Evolutionary conservation across 35 echinoderm and acorn worm species (phyloP).

Genomic region (Patiria miniata): DNA sequence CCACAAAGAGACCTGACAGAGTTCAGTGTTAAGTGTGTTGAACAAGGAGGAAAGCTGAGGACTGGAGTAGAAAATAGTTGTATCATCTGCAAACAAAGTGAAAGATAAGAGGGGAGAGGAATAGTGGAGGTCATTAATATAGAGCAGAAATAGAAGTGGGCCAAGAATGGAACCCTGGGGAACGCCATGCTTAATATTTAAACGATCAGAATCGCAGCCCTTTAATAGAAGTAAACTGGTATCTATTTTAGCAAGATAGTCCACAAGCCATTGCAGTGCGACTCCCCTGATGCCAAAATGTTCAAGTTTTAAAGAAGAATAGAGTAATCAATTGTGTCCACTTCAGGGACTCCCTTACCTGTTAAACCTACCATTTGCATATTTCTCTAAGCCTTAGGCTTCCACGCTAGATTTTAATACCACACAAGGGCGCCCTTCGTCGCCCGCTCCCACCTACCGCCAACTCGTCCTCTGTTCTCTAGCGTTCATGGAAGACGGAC

Average conservation of each 20-base stretch:
- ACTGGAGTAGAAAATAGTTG: neutral
- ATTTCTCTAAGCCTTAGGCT: too few relatives aligned
- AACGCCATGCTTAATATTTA: neutral
- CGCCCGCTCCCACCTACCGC: too few relatives aligned
- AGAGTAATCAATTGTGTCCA: too few relatives aligned
- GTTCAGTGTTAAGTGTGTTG: neutral
- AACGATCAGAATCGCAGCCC: neutral
- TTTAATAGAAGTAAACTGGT: neutral
- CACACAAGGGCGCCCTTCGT: too few relatives aligned
- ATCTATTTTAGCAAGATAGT: neutral
- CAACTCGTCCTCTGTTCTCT: too few relatives aligned
- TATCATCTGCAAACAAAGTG: constrained; percentile 33
- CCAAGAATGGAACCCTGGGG: constrained; percentile 41
- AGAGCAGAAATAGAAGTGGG: constrained; percentile 35
- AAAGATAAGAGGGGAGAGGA: constrained; percentile 9
- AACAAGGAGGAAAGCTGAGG: neutral
- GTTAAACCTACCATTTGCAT: too few relatives aligned
- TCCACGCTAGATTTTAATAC: too few relatives aligned
- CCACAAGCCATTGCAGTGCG: too few relatives aligned
- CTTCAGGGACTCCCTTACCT: too few relatives aligned
- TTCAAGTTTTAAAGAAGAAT: constrained; percentile 2
- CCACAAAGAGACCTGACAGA: neutral
- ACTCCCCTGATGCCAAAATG: constrained; percentile 19
- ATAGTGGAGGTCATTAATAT: constrained; percentile 50
- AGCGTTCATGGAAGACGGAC: too few relatives aligned